Evolutionary conservation across 2,797 vertebrate genomes (phyloP), one percentile per base, ranked within the genome.

Genomic region (Pachyuromys duprasi): DNA sequence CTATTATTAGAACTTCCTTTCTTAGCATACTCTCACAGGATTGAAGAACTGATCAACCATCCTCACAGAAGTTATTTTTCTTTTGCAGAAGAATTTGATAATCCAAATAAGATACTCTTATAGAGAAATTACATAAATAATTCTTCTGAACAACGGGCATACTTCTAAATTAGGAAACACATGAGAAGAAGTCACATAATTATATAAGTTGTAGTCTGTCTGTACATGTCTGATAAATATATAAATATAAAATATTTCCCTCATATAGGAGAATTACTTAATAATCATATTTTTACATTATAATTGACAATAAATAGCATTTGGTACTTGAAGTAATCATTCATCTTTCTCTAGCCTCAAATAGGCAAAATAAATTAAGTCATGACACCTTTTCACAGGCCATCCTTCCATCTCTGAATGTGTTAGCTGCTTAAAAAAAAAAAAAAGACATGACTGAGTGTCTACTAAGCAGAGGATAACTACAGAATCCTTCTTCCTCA

Each of bases 131-230:
- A 78, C 0, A 78, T 60, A 94, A 90, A 96, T 83, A 36, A 94
- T 86, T 95, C 45, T 86, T 95, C 45, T 88, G 36, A 96, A 79
- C 62, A 93, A 96, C 76, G 79, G 65, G 11, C 95, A 33, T 26
- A 95, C 89, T 91, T 72, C 60, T 86, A 89, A 94, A 86, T 94
- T 60, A 96, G 69, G n/a, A 95, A 97, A 90, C 8, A 76, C 86
- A 8, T n/a, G 31, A 78, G 67, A 26, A 86, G 31, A 83, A n/a
- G 42, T 20, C 62, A 76, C 39, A 90, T 55, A 78, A 94, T 83
- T 93, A 92, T 57, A 0, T 39, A 93, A 86, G 33, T 95, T 94
- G 70, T 83, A 80, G 83, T 89, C 63, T 93, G 33, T 93, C 36
- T 60, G 9, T 22, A 63, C 62, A 83, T 78, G 28, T 74, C 49